Evolutionary conservation across 2,797 vertebrate species (phyloP).

Genomic region (Chiroxiphia lanceolata): DNA sequence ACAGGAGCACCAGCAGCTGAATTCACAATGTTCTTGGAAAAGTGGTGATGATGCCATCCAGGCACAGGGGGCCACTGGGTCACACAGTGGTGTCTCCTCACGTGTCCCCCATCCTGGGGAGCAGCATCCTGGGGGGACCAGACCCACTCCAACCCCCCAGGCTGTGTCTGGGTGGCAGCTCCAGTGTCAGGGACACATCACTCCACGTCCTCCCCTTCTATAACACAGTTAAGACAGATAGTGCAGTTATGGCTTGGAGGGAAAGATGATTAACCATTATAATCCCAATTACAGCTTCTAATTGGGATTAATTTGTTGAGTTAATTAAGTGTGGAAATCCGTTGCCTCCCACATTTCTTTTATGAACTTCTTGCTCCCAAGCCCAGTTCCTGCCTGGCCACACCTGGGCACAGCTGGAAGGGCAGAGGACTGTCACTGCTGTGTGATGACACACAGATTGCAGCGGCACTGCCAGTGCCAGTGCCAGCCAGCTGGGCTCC

Average conservation of each 20-base stretch:
- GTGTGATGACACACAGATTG: fast-evolving
- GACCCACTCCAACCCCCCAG: fast-evolving
- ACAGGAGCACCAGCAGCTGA: fast-evolving
- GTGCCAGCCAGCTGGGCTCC: neutral
- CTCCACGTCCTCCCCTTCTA: fast-evolving
- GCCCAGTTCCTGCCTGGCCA: neutral
- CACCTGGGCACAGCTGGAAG: neutral
- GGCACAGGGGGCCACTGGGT: neutral
- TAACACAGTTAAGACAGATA: neutral
- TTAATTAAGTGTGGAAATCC: neutral
- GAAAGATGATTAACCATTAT: slow-evolving; percentile 14
- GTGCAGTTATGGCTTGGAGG: neutral
- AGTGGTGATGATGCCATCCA: fast-evolving
- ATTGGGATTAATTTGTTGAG: slow-evolving; percentile 36
- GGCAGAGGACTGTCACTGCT: neutral
- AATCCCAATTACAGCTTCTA: slow-evolving; percentile 40
- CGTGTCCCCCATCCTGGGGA: neutral
- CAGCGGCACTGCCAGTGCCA: neutral
- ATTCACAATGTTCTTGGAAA: fast-evolving
- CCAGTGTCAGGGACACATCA: neutral
- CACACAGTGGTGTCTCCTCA: neutral
- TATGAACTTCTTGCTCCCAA: neutral
- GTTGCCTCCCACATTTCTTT: neutral
- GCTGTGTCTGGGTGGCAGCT: fast-evolving
- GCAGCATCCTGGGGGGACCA: fast-evolving